Evolutionary conservation across 2,888 invertebrate species (phyloP).

Genomic region (Lomographa bimaculata): DNA sequence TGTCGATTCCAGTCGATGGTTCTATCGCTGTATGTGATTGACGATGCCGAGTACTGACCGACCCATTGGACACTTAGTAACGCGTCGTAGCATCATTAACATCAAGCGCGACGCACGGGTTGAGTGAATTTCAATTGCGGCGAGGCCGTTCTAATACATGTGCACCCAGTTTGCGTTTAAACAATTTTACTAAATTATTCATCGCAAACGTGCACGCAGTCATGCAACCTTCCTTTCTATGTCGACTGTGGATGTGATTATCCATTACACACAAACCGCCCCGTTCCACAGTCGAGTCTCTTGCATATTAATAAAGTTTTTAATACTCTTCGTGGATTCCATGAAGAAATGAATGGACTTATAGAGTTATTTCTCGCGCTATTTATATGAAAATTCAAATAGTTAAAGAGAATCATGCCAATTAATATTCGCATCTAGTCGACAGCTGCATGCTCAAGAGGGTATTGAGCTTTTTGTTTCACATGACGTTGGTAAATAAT

Average conservation of each 20-base stretch:
- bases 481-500: conserved; percentile 16
- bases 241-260: conserved; percentile 30
- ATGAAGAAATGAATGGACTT: conserved; percentile 11
- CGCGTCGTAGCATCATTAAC: conserved; percentile 30
- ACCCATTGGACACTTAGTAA: conserved; percentile 39
- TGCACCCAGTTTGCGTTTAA: conserved; percentile 37
- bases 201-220: conserved; percentile 43
- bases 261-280: conserved; percentile 25
- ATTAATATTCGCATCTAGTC: conserved; percentile 23
- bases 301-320: conserved; percentile 23
- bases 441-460: conserved; percentile 9
- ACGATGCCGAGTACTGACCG: conserved; percentile 15
- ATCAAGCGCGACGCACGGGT: conserved; percentile 40
- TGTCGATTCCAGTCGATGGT: conserved; percentile 57
- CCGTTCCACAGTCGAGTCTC: conserved; percentile 29
- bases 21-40: conserved; percentile 47
- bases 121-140: conserved; percentile 58
- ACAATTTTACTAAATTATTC: conserved; percentile 44
- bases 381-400: conserved; percentile 25
- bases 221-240: conserved; percentile 49
- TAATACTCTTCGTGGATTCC: conserved; percentile 8
- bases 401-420: conserved; percentile 20
- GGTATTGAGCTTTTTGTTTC: conserved; percentile 15
- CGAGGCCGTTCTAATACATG: conserved; percentile 43
- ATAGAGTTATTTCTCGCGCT: conserved; percentile 14